phyloP scores from a whole-genome alignment of 2,888 invertebrate genomes.

The Cosmia pyralina region DNA sequence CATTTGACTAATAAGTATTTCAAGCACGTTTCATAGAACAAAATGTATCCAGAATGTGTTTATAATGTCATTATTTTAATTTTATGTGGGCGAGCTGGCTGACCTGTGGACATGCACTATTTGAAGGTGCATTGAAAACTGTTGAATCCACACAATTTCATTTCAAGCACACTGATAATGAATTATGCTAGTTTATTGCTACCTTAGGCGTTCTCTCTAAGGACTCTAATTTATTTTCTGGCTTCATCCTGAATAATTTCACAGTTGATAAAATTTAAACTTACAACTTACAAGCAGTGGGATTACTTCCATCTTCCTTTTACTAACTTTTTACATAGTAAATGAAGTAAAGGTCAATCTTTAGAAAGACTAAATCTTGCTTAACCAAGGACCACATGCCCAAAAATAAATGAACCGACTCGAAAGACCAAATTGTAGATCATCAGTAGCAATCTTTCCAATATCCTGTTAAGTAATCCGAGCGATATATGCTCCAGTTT shows the following conservation, averaged over 20 bases:
- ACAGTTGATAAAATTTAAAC: no score
- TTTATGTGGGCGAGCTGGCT: not conserved
- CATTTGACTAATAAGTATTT: constrained; percentile 19
- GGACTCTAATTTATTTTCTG: not conserved
- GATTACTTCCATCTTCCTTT: not conserved
- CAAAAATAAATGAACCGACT: not conserved
- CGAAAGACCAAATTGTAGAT: constrained; percentile 6
- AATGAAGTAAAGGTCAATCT: not conserved
- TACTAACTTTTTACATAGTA: no score
- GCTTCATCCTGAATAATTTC: not conserved
- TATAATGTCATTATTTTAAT: constrained; percentile 27
- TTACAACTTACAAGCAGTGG: no score
- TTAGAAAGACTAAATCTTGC: not conserved
- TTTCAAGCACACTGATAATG: not conserved
- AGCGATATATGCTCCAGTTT: constrained; percentile 17
- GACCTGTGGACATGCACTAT: not conserved
- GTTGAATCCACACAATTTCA: not conserved
- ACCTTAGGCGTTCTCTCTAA: not conserved
- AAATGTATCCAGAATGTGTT: constrained; percentile 43
- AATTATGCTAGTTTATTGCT: not conserved
- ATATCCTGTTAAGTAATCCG: constrained; percentile 15
- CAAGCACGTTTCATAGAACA: constrained; percentile 41
- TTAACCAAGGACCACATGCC: not conserved
- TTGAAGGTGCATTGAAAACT: constrained; percentile 6
- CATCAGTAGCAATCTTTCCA: not conserved